Evolutionary conservation across 2,113 vertebrate genomes (phyloP).

Genomic region (Ceuthmochares aereus): DNA sequence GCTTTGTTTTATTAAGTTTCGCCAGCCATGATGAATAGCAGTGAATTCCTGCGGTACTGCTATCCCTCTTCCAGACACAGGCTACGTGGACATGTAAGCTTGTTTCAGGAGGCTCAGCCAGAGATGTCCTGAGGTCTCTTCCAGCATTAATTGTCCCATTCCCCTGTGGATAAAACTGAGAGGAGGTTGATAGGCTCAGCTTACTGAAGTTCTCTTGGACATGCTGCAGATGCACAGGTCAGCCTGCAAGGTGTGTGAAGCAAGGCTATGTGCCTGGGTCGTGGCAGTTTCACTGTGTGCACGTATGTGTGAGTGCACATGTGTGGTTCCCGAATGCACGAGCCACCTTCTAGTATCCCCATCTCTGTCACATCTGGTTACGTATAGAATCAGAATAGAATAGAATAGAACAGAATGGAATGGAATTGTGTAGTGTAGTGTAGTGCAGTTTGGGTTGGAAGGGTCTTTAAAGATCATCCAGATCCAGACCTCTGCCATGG

Average conservation of each 20-base stretch:
- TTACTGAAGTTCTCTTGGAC: background rate
- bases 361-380: accelerated
- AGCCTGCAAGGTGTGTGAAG: background rate
- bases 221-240: background rate
- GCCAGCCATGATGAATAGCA: background rate
- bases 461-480: too few species aligned
- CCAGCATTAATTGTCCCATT: background rate
- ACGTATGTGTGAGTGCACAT: background rate
- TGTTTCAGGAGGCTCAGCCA: background rate
- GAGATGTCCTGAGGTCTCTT: background rate
- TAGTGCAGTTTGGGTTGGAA: too few species aligned
- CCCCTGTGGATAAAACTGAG: background rate
- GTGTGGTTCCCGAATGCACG: background rate
- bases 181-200: background rate
- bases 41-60: background rate
- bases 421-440: too few species aligned
- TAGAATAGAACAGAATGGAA: too few species aligned
- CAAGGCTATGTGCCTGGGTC: background rate
- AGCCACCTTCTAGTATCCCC: background rate
- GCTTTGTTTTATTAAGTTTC: background rate
- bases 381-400: too few species aligned
- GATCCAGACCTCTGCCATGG: too few species aligned
- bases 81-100: background rate
- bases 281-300: accelerated
- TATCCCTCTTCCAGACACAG: background rate